Evolutionary conservation across 2,888 invertebrate genomes (phyloP).

Genomic region (Ptychoptera albimana): DNA sequence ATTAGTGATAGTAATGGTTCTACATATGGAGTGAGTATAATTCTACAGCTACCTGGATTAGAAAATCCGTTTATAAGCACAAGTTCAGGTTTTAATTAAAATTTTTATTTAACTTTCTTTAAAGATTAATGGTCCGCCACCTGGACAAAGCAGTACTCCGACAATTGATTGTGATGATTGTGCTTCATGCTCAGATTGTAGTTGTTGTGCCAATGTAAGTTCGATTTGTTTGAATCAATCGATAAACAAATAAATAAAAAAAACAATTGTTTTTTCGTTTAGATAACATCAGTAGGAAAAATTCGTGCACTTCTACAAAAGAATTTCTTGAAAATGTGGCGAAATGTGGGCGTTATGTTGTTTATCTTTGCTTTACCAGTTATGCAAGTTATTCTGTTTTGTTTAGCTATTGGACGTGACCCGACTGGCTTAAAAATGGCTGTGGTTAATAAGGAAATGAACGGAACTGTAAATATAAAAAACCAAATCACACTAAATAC

Average conservation of each 20-base stretch:
- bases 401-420: slow-evolving; percentile 78
- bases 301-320: slow-evolving; percentile 71
- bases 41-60: neutral
- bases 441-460: slow-evolving; percentile 56
- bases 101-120: neutral
- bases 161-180: slow-evolving; percentile 7
- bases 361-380: slow-evolving; percentile 90
- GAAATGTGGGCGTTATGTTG: slow-evolving; percentile 82
- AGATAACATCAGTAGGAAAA: slow-evolving; percentile 70
- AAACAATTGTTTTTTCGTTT: slow-evolving; percentile 12
- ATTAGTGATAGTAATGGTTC: slow-evolving; percentile 57
- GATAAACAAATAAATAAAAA: neutral
- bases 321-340: slow-evolving; percentile 83
- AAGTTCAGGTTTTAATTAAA: neutral
- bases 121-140: neutral
- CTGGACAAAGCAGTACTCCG: slow-evolving; percentile 1
- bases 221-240: too few species aligned
- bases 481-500: neutral
- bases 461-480: slow-evolving; percentile 20
- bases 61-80: neutral
- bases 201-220: slow-evolving; percentile 7
- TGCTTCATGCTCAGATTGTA: slow-evolving; percentile 11
- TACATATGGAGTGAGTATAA: slow-evolving; percentile 24
- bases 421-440: slow-evolving; percentile 69
- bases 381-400: slow-evolving; percentile 86